These are phyloP conservation scores for Mycalesis mineus DNA, from an alignment of 2,888 invertebrate species.

Conservation along the genomic window DNA sequence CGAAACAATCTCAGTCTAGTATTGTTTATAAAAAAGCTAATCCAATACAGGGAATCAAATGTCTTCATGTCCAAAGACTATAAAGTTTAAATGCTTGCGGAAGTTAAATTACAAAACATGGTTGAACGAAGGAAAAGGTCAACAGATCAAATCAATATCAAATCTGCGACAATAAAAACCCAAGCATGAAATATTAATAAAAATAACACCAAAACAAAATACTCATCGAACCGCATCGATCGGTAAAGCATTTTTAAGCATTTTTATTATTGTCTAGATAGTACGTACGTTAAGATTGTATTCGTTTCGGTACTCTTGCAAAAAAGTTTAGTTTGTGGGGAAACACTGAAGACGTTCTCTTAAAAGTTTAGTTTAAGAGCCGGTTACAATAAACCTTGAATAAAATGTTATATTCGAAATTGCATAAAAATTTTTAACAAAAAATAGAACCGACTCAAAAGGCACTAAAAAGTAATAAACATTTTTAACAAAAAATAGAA, in stretches of 20 bases:
- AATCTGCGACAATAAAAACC: background rate
- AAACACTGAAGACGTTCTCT: constrained; percentile 7
- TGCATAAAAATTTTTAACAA: too few relatives aligned
- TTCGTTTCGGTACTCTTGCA: constrained; percentile 1
- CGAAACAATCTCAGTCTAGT: too few relatives aligned
- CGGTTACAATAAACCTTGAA: background rate
- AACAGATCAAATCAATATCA: background rate
- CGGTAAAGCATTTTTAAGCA: background rate
- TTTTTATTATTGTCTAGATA: background rate
- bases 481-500: too few relatives aligned
- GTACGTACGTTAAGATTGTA: background rate
- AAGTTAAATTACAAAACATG: background rate
- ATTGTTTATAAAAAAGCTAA: too few relatives aligned
- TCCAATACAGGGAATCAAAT: too few relatives aligned
- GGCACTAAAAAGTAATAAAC: too few relatives aligned
- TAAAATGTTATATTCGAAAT: too few relatives aligned
- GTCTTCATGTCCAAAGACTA: background rate
- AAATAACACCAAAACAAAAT: background rate
- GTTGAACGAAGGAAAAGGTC: background rate
- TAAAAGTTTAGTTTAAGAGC: background rate
- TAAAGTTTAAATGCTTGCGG: background rate
- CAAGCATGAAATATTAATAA: background rate
- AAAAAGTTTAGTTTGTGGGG: constrained; percentile 4
- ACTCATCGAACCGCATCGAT: background rate
- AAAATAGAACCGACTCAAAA: too few relatives aligned